Evolutionary conservation across 2,113 vertebrate genomes (phyloP).

Genomic region (Cheirogaleus medius): DNA sequence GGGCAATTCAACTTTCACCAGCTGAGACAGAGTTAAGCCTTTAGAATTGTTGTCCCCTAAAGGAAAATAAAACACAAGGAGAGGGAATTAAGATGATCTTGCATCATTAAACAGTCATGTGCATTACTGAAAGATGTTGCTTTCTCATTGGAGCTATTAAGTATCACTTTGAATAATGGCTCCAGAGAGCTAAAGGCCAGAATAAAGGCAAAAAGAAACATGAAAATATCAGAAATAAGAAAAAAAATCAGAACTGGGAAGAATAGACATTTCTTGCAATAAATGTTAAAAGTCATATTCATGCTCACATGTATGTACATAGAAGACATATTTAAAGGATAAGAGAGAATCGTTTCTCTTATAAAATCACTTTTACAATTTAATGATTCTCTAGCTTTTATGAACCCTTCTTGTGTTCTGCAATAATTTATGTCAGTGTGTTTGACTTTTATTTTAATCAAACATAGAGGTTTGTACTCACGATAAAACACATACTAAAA

Average conservation of each 20-base stretch:
- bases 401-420: background rate
- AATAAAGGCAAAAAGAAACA: constrained; percentile 41
- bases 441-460: constrained; percentile 72
- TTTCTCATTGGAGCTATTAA: constrained; percentile 46
- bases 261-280: constrained; percentile 7
- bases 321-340: background rate
- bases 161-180: constrained; percentile 47
- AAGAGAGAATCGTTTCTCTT: background rate
- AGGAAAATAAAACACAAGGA: constrained; percentile 77
- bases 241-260: background rate
- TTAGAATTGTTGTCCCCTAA: constrained; percentile 67
- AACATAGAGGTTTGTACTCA: constrained; percentile 37
- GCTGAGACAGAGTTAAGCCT: constrained; percentile 70
- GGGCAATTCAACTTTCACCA: constrained; percentile 71
- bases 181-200: constrained; percentile 41
- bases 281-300: background rate
- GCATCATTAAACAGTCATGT: constrained; percentile 53
- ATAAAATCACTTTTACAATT: constrained; percentile 14
- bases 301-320: background rate
- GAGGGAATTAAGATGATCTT: constrained; percentile 66
- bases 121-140: constrained; percentile 33
- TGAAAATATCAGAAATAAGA: constrained; percentile 35
- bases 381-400: constrained; percentile 7
- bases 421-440: constrained; percentile 44
- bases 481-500: constrained; percentile 46